Conservation (phyloP, 2,888 invertebrate genomes). For the Macrophya annulata region DNA sequence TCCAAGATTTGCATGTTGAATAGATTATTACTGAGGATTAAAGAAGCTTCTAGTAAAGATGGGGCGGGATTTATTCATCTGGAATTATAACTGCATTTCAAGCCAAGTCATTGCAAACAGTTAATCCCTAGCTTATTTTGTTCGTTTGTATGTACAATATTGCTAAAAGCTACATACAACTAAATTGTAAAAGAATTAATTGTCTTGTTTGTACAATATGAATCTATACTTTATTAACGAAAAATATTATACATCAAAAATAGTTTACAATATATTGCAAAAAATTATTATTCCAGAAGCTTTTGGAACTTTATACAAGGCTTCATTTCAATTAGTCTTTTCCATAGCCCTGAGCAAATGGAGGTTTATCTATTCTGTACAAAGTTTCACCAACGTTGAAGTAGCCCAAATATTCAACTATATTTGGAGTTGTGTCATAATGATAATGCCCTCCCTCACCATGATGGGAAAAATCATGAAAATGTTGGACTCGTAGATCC, state of each 20-base stretch:
- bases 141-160: background rate
- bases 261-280: slow-evolving; percentile 39
- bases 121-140: slow-evolving; percentile 5
- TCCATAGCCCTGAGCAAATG: slow-evolving; percentile 85
- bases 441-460: slow-evolving; percentile 98
- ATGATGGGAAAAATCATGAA: slow-evolving; percentile 93
- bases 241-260: slow-evolving; percentile 38
- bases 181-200: background rate
- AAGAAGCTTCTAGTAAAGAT: background rate
- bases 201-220: background rate
- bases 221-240: slow-evolving; percentile 29
- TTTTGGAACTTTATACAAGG: background rate
- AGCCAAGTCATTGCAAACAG: background rate
- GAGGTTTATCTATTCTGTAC: slow-evolving; percentile 89
- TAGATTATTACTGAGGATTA: slow-evolving; percentile 68
- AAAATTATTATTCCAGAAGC: background rate
- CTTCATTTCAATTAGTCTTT: slow-evolving; percentile 84
- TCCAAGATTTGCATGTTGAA: slow-evolving; percentile 64
- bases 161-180: background rate
- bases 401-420: slow-evolving; percentile 95
- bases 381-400: slow-evolving; percentile 90
- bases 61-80: background rate
- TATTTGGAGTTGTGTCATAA: slow-evolving; percentile 94
- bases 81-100: slow-evolving; percentile 19
- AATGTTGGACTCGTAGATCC: slow-evolving; percentile 96